phyloP scores from a whole-genome alignment of 2,797 vertebrate species.

The Psittacula echo region DNA sequence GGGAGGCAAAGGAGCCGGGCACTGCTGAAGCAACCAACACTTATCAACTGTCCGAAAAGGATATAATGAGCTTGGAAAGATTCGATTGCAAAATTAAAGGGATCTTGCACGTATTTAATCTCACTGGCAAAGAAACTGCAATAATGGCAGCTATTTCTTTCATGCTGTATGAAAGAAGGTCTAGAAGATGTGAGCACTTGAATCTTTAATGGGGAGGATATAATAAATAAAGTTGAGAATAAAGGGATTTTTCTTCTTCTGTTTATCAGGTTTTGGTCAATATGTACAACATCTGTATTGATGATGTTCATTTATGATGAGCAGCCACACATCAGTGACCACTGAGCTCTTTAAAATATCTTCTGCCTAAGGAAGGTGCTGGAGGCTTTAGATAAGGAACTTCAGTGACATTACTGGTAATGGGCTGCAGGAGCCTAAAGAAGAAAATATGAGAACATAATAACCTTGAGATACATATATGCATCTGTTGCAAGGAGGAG shows the following conservation, averaged over 20 bases:
- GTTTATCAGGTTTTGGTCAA: constrained; percentile 1
- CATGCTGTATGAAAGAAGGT: neutral
- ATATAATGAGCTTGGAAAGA: neutral
- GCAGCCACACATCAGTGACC: neutral
- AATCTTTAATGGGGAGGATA: neutral
- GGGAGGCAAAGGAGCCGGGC: neutral
- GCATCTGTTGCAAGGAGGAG: neutral
- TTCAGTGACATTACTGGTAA: neutral
- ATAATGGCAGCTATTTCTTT: neutral
- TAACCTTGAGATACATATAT: neutral
- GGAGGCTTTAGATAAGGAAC: neutral
- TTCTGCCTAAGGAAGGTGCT: neutral
- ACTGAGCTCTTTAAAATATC: neutral
- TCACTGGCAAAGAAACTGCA: constrained; percentile 11
- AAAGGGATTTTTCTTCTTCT: neutral
- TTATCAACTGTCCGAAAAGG: neutral
- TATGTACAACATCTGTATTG: neutral
- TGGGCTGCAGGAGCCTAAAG: neutral
- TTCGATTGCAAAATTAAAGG: constrained; percentile 12
- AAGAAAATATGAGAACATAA: neutral
- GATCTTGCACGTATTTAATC: neutral
- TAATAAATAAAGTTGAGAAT: neutral
- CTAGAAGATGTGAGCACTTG: neutral
- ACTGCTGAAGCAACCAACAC: neutral
- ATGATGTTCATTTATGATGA: neutral